Percentiles rank a stretch among this genome's conserved stretches.
Evolutionary conservation across 1,140 invertebrate genomes (phyloP).

Genomic region (Ganaspis sp.): DNA sequence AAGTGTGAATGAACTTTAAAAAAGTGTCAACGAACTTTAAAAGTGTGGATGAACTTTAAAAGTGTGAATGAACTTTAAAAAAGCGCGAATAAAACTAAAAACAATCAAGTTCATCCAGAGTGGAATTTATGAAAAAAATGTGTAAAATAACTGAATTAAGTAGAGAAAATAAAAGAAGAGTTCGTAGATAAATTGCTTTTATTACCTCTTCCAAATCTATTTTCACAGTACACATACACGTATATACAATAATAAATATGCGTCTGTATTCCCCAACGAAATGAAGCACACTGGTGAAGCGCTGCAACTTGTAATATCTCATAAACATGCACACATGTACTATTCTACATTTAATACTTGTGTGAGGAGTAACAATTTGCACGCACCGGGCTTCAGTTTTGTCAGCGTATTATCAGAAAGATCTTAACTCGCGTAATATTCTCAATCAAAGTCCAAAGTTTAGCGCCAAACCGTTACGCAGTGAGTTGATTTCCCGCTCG

Average conservation of each 20-base stretch:
- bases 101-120: too few species aligned
- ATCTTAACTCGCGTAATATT: constrained; percentile 34
- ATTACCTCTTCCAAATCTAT: background rate
- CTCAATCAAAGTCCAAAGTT: constrained; percentile 35
- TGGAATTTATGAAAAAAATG: background rate
- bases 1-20: too few species aligned
- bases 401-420: constrained; percentile 20
- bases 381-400: constrained; percentile 17
- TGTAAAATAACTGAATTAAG: constrained; percentile 3
- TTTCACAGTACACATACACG: background rate
- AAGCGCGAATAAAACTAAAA: too few species aligned
- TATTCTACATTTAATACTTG: constrained; percentile 18
- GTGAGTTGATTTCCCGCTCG: background rate
- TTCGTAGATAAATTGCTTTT: background rate
- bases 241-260: constrained; percentile 30
- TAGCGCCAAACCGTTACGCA: constrained; percentile 3
- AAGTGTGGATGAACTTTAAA: too few species aligned
- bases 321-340: constrained; percentile 20
- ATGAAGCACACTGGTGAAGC: constrained; percentile 21
- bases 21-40: too few species aligned
- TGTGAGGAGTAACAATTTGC: constrained; percentile 26
- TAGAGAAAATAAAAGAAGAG: background rate
- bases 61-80: too few species aligned
- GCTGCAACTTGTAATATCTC: constrained; percentile 19
- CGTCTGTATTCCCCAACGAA: constrained; percentile 18